phyloP scores from a whole-genome alignment of 2,888 invertebrate genomes.

The Apoderus coryli region DNA sequence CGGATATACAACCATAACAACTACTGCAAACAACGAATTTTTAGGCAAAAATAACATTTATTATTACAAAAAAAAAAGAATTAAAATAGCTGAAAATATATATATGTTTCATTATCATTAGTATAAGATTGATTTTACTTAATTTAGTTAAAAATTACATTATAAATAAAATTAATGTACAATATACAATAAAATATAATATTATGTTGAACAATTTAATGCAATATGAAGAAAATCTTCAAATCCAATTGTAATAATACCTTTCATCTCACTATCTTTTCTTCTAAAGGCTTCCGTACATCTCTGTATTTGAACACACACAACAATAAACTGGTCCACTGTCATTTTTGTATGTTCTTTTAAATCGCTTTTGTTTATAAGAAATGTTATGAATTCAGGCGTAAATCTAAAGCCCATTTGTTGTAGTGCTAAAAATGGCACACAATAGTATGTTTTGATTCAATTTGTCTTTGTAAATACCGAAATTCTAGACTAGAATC shows the following conservation, averaged over 20 bases:
- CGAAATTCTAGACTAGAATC: too few relatives aligned
- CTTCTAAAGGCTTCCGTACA: constrained; percentile 76
- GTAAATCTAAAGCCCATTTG: constrained; percentile 84
- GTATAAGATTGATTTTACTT: too few relatives aligned
- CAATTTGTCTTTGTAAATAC: too few relatives aligned
- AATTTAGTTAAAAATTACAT: too few relatives aligned
- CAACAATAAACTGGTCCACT: constrained; percentile 77
- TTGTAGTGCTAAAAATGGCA: constrained; percentile 53
- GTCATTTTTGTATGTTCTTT: constrained; percentile 48
- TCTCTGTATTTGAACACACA: constrained; percentile 77
- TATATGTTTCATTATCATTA: too few relatives aligned
- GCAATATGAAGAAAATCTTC: constrained; percentile 84
- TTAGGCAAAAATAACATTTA: too few relatives aligned
- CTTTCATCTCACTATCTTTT: constrained; percentile 66
- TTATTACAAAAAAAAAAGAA: too few relatives aligned
- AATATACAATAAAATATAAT: neutral
- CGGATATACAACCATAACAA: too few relatives aligned
- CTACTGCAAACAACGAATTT: too few relatives aligned
- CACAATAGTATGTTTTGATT: too few relatives aligned
- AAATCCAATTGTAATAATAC: constrained; percentile 70
- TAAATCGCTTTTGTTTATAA: constrained; percentile 56
- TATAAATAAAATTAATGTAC: too few relatives aligned
- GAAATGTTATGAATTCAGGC: constrained; percentile 58
- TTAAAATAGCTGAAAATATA: too few relatives aligned
- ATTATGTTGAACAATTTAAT: constrained; percentile 47